Evolutionary conservation across 1,140 invertebrate species (phyloP).

Genomic region (Drosophila burlai): DNA sequence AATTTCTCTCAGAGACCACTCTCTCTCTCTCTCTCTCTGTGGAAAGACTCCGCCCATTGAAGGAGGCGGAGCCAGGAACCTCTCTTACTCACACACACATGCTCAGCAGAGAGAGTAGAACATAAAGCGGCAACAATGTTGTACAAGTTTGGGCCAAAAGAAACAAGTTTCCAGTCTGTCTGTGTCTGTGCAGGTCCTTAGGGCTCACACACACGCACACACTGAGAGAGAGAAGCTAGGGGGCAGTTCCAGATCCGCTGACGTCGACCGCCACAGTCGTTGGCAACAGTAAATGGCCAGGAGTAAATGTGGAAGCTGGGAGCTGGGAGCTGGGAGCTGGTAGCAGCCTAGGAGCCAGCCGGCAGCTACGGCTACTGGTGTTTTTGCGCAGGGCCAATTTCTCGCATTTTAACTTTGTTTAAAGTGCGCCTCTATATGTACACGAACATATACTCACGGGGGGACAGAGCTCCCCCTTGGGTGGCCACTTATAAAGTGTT

Average conservation of each 20-base stretch:
- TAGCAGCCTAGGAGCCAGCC: slow-evolving; percentile 7
- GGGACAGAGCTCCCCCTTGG: slow-evolving; percentile 41
- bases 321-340: slow-evolving; percentile 5
- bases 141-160: slow-evolving; percentile 69
- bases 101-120: slow-evolving; percentile 38
- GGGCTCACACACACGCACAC: slow-evolving; percentile 16
- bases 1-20: slow-evolving; percentile 2
- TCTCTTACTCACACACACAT: slow-evolving; percentile 9
- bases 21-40: not conserved
- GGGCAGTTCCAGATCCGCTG: slow-evolving; percentile 52
- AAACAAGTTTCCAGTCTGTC: slow-evolving; percentile 75
- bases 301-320: slow-evolving; percentile 4
- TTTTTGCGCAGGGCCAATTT: slow-evolving; percentile 72
- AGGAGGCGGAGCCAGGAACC: slow-evolving; percentile 56
- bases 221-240: slow-evolving; percentile 7
- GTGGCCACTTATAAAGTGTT: slow-evolving; percentile 81
- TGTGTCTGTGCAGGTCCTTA: slow-evolving; percentile 9
- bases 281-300: slow-evolving; percentile 80
- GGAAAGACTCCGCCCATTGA: slow-evolving; percentile 60
- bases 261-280: slow-evolving; percentile 43
- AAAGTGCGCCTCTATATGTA: slow-evolving; percentile 67
- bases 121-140: slow-evolving; percentile 81
- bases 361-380: slow-evolving; percentile 67
- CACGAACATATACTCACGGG: slow-evolving; percentile 16
- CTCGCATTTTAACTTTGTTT: slow-evolving; percentile 82